A percentile compares a stretch with the other conserved stretches of the same genome.
These are phyloP conservation scores for Tenebrio molitor DNA, from an alignment of 1,140 invertebrate species.

Conservation along the genomic window DNA sequence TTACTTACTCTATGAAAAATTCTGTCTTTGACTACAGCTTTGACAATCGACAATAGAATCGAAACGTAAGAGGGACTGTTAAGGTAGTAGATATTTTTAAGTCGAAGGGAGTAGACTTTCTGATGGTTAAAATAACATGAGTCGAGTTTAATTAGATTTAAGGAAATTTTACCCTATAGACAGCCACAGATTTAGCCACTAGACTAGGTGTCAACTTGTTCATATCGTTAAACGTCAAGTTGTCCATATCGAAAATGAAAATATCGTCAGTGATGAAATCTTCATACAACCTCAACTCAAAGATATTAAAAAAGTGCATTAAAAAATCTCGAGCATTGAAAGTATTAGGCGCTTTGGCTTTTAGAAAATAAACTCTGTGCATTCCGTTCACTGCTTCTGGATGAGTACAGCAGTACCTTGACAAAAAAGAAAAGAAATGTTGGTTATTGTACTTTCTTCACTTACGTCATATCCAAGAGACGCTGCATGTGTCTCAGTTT, in stretches of 20 bases:
- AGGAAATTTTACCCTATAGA: conserved; percentile 9
- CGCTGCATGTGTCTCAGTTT: not conserved
- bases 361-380: conserved; percentile 5
- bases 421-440: too few relatives aligned
- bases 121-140: not conserved
- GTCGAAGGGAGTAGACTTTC: not conserved
- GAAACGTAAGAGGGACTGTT: not conserved
- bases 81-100: not conserved
- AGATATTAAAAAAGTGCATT: not conserved
- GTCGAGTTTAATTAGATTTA: too few relatives aligned
- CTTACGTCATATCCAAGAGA: not conserved
- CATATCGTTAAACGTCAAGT: not conserved
- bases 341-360: not conserved
- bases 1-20: conserved; percentile 19
- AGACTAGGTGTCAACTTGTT: conserved; percentile 10
- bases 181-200: not conserved
- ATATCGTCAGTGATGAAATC: conserved; percentile 4
- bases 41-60: not conserved
- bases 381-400: not conserved
- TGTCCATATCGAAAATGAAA: conserved; percentile 6
- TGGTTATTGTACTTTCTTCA: not conserved
- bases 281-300: conserved; percentile 18
- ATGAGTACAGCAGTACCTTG: not conserved
- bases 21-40: conserved; percentile 11
- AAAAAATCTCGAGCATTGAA: not conserved